Conservation (phyloP, 2,888 invertebrate species). For the Tenthredo livida region DNA sequence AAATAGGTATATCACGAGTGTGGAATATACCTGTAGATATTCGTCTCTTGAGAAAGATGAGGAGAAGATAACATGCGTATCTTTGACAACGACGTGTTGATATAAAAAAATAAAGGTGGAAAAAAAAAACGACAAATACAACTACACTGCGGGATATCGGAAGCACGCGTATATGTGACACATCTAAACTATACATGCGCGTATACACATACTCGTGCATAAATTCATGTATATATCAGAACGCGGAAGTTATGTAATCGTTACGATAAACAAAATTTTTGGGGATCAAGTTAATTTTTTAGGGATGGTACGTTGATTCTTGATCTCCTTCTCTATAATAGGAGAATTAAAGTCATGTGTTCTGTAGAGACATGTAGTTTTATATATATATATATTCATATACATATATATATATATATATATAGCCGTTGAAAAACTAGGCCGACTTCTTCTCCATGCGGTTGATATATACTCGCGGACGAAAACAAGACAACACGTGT, state of each 20-base stretch:
- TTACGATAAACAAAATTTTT: no score
- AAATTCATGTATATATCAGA: neutral
- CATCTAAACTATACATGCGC: neutral
- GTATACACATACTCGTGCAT: neutral
- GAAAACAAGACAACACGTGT: slow-evolving; percentile 18
- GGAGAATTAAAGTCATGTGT: no score
- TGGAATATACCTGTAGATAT: neutral
- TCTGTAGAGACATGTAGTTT: no score
- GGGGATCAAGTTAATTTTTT: no score
- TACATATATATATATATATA: neutral
- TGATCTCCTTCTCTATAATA: no score
- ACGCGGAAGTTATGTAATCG: no score
- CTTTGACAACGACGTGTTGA: neutral
- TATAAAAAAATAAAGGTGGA: neutral
- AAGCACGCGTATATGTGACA: neutral
- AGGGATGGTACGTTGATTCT: no score
- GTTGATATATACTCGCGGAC: neutral
- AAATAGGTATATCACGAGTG: neutral
- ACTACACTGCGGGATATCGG: neutral
- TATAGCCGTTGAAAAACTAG: neutral
- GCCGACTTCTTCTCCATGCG: neutral
- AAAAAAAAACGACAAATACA: neutral
- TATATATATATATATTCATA: neutral
- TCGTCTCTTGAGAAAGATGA: neutral
- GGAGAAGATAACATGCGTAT: neutral